A percentile compares a stretch with the other conserved stretches of the same genome.
Conservation (phyloP, 1,140 invertebrate genomes). For the Cardiocondyla obscurior region DNA sequence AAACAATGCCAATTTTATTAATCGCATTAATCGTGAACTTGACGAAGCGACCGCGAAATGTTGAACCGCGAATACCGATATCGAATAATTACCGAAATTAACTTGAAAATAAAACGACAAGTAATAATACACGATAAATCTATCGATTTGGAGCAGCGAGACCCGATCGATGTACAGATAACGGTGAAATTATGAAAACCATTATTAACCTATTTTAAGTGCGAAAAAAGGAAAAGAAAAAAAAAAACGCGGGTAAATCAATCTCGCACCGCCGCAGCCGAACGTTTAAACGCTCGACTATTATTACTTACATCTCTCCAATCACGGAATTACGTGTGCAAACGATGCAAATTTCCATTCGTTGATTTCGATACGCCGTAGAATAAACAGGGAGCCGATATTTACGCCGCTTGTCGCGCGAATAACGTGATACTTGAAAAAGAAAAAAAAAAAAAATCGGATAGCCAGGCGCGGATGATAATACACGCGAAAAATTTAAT, state of each 20-base stretch:
- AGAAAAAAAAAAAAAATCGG: too few species aligned
- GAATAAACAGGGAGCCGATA: constrained; percentile 23
- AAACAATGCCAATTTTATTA: neutral
- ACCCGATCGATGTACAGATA: neutral
- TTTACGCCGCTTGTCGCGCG: constrained; percentile 2
- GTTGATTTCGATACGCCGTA: constrained; percentile 24
- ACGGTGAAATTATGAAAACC: neutral
- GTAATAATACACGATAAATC: constrained; percentile 5
- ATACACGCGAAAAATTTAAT: constrained; percentile 36
- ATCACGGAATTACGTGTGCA: neutral
- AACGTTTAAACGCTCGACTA: neutral
- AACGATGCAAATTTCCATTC: constrained; percentile 23
- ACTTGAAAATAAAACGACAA: neutral
- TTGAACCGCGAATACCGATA: neutral
- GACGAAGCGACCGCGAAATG: neutral
- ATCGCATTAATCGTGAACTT: too few species aligned
- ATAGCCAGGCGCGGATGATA: neutral
- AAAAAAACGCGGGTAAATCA: neutral
- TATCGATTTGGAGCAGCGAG: neutral
- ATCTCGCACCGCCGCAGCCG: neutral
- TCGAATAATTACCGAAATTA: neutral
- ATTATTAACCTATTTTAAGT: neutral
- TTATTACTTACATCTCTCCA: constrained; percentile 27
- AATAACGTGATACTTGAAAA: constrained; percentile 37
- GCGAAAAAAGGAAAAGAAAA: neutral